A percentile compares a stretch with the other conserved stretches of the same genome.
Evolutionary conservation across 2,113 vertebrate genomes (phyloP).

Genomic region (Grammomys dolichurus): DNA sequence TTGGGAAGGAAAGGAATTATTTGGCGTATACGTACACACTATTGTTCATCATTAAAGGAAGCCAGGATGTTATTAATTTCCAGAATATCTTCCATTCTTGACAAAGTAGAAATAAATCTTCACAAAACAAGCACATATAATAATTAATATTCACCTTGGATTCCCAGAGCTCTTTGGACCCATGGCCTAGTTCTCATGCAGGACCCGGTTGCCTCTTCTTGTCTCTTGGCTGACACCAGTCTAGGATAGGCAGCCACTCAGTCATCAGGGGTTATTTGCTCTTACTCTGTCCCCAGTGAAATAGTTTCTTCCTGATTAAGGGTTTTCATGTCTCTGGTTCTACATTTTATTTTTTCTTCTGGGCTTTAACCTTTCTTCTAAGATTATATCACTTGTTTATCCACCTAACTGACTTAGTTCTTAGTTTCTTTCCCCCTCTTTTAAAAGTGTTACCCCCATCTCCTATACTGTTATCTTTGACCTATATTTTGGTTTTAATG

Average conservation of each 20-base stretch:
- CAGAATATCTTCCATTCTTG: conserved; percentile 8
- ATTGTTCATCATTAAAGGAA: not conserved
- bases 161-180: not conserved
- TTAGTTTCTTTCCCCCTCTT: not conserved
- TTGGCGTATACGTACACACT: not conserved
- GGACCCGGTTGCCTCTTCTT: not conserved
- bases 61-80: not conserved
- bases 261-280: not conserved
- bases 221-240: not conserved
- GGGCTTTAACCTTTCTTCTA: not conserved
- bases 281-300: not conserved
- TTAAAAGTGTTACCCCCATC: not conserved
- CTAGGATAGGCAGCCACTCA: not conserved
- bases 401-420: not conserved
- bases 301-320: not conserved
- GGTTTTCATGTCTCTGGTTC: not conserved
- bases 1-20: not conserved
- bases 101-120: conserved; percentile 21
- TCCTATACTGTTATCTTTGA: not conserved
- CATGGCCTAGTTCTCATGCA: not conserved
- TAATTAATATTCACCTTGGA: not conserved
- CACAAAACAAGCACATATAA: not conserved
- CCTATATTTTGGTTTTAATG: not conserved
- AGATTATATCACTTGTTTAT: not conserved
- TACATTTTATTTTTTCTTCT: not conserved